These are phyloP conservation scores for Setophaga petechia DNA, from an alignment of 2,113 vertebrate genomes.

Conservation along the genomic window DNA sequence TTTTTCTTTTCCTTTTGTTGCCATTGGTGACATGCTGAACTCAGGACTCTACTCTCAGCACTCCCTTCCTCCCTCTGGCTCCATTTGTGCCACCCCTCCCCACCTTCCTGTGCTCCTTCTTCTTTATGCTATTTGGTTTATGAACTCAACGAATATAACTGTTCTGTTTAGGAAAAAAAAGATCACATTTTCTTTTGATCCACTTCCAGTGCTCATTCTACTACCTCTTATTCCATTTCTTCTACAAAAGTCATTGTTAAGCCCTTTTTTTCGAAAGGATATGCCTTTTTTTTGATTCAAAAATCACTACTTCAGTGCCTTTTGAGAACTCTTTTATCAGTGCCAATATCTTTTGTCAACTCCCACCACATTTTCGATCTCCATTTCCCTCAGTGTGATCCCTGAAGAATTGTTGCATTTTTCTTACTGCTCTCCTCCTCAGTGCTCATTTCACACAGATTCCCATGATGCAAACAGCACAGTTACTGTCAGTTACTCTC, in stretches of 20 bases:
- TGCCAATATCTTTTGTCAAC: slow-evolving; percentile 35
- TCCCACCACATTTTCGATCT: slow-evolving; percentile 30
- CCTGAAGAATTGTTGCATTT: neutral
- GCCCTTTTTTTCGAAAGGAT: neutral
- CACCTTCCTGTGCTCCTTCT: neutral
- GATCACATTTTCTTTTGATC: slow-evolving; percentile 18
- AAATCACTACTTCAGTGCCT: slow-evolving; percentile 26
- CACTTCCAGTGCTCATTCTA: slow-evolving; percentile 20
- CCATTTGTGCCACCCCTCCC: neutral
- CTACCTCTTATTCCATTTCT: neutral
- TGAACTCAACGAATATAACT: slow-evolving; percentile 22
- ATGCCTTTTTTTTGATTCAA: neutral
- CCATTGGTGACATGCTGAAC: neutral
- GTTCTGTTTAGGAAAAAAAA: slow-evolving; percentile 25
- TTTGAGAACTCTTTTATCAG: slow-evolving; percentile 32
- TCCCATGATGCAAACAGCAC: neutral
- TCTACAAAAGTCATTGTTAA: slow-evolving; percentile 22
- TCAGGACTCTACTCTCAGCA: neutral
- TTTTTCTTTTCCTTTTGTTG: neutral
- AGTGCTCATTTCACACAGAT: neutral
- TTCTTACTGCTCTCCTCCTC: neutral
- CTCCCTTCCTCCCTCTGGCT: neutral
- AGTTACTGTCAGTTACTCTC: neutral
- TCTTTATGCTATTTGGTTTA: slow-evolving; percentile 35
- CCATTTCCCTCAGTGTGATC: neutral